Percentiles rank a stretch among this genome's conserved stretches.
phyloP scores from a whole-genome alignment of 2,797 vertebrate species.

The Lophotriccus pileatus region DNA sequence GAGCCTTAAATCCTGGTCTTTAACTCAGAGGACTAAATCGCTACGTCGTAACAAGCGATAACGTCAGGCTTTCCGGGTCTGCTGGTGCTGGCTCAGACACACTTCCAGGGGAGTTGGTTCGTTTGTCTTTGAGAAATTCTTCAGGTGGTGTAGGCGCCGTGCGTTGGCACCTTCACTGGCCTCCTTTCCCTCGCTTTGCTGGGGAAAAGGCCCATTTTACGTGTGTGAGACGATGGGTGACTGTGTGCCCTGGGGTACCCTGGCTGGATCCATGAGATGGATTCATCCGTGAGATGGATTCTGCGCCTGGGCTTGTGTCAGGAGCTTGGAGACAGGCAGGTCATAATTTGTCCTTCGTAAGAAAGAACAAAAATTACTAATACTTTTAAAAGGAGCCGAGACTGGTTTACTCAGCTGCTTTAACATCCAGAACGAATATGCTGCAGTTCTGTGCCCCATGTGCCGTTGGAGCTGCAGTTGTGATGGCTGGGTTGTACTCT shows the following conservation, averaged over 20 bases:
- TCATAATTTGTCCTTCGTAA: not conserved
- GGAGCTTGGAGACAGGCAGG: not conserved
- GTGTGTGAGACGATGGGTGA: accelerated
- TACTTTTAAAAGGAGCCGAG: not conserved
- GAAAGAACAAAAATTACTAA: not conserved
- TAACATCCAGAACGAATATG: not conserved
- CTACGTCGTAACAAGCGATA: not conserved
- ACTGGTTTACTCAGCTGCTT: not conserved
- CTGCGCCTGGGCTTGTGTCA: not conserved
- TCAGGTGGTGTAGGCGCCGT: accelerated
- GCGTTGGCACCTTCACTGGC: not conserved
- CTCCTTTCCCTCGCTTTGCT: accelerated
- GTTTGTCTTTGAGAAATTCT: not conserved
- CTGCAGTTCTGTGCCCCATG: not conserved
- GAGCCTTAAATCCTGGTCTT: not conserved
- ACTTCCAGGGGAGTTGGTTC: not conserved
- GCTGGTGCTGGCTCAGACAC: not conserved
- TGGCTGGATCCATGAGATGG: not conserved
- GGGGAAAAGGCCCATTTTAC: not conserved
- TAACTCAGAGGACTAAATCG: not conserved
- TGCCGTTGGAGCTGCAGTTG: not conserved
- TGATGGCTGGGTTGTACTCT: not conserved
- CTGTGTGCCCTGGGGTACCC: not conserved
- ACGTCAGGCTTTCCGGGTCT: accelerated
- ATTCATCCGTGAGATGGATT: not conserved